Evolutionary conservation across 2,113 vertebrate genomes (phyloP).

Genomic region (Rhynchomys soricoides): DNA sequence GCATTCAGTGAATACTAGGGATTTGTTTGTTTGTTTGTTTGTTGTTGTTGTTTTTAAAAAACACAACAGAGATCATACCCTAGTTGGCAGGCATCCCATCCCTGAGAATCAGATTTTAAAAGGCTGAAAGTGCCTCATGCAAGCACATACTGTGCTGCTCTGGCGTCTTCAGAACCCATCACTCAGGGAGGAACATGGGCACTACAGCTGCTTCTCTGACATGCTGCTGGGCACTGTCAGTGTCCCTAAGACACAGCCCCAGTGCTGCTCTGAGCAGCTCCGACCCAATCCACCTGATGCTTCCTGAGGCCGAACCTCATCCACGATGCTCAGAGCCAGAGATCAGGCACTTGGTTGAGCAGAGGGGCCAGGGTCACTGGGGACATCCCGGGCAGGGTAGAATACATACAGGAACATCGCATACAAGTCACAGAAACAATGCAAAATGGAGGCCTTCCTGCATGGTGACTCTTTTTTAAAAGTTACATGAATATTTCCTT

Average conservation of each 20-base stretch:
- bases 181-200: slow-evolving; percentile 49
- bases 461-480: neutral
- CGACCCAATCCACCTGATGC: rapidly evolving
- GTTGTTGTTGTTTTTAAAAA: neutral
- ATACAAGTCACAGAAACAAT: neutral
- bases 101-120: slow-evolving; percentile 84
- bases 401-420: slow-evolving; percentile 77
- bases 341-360: slow-evolving; percentile 97
- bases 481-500: neutral
- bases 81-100: slow-evolving; percentile 75
- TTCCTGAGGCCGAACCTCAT: neutral
- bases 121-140: slow-evolving; percentile 60
- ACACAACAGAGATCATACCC: slow-evolving; percentile 32
- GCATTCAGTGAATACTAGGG: neutral
- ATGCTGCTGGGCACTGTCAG: rapidly evolving
- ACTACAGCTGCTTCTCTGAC: rapidly evolving
- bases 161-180: neutral
- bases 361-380: slow-evolving; percentile 82
- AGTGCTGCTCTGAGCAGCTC: neutral
- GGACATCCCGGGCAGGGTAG: slow-evolving; percentile 75
- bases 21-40: neutral
- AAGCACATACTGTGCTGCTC: neutral
- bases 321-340: slow-evolving; percentile 84
- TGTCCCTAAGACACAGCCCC: neutral
- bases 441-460: neutral